A percentile compares a stretch with the other conserved stretches of the same genome.
Conservation (phyloP, 2,888 invertebrate genomes). For the Anagyrus pseudococci region DNA sequence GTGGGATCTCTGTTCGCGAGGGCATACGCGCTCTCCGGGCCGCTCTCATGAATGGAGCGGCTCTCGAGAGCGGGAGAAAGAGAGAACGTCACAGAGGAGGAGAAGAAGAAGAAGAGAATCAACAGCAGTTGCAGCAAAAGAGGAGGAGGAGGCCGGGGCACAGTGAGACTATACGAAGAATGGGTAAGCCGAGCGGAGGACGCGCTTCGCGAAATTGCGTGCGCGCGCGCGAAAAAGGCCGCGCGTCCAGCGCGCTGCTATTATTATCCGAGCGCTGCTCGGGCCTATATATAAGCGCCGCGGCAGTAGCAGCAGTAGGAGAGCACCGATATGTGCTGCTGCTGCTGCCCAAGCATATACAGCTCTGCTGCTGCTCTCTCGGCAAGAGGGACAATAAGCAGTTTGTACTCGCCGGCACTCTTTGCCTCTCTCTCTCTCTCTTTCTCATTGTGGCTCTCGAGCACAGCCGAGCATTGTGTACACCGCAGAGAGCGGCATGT, state of each 20-base stretch:
- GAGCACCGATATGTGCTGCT: not conserved
- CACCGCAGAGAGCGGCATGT: not conserved
- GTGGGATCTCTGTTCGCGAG: slow-evolving; percentile 48
- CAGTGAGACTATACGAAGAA: no score
- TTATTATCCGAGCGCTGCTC: slow-evolving; percentile 46
- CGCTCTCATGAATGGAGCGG: slow-evolving; percentile 47
- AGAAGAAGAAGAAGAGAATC: not conserved
- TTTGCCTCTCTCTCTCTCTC: slow-evolving; percentile 5
- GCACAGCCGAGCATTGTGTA: slow-evolving; percentile 26
- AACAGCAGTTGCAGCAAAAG: no score
- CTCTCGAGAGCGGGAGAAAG: not conserved
- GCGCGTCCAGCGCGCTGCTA: slow-evolving; percentile 40
- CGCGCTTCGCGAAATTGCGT: slow-evolving; percentile 27
- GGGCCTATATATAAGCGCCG: not conserved
- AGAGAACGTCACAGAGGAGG: slow-evolving; percentile 11
- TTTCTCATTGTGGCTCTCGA: no score
- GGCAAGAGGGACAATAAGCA: slow-evolving; percentile 48
- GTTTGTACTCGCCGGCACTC: slow-evolving; percentile 43
- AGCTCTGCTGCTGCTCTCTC: no score
- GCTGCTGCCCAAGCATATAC: not conserved
- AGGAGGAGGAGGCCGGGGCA: no score
- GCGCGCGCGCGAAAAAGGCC: slow-evolving; percentile 32
- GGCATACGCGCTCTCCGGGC: slow-evolving; percentile 28
- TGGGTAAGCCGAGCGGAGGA: not conserved
- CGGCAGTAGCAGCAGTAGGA: no score